Base-by-base conservation (phyloP, 2,797 vertebrate species). In the Acropternis orthonyx region DNA sequence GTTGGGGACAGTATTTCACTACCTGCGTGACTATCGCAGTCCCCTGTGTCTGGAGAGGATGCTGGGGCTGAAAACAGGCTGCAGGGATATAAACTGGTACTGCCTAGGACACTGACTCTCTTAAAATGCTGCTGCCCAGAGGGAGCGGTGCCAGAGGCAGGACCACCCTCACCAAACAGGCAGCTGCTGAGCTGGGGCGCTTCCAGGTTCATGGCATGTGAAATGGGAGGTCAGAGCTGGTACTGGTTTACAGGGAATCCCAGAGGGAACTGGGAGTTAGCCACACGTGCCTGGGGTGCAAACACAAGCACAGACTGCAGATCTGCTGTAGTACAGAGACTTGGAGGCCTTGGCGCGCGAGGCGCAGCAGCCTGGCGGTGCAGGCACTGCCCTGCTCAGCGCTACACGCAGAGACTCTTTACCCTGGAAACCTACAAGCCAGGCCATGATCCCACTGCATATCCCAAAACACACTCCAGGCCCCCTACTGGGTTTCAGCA, bases 101-200 rank as follows among this genome's bases (percentile, higher is more conserved):
- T 16, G n/a, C 14, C 27, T 49, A 18, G 16, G 14, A 8, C 56
- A 48, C 37, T 2, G 3, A 39, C 12, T 4, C 8, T 4, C 49
- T 41, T 36, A 43, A 59, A 49, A 62, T 0, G 2, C 24, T 23
- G 28, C n/a, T 43, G 7, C 15, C 9, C 21, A 13, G 48, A 18
- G 41, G 77, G 5, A 43, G 59, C 16, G 8, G 23, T 1, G 44
- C 48, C 74, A 59, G 59, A n/a, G 27, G 48, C 51, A 58, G 43
- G 32, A 54, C 24, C 2, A 0, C 24, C 32, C 37, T 56, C 23
- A 30, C 19, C 23, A 1, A 12, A 26, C 0, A 2, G 20, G 63
- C n/a, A 44, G 27, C 30, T 52, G 58, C 43, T 26, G 52, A 69
- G 34, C 39, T 3, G 0, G 1, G 44, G 32, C 34, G 55, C 27